Evolutionary conservation across 2,888 invertebrate genomes (phyloP), one percentile per base, ranked within the genome.

Genomic region (Scelioninae gen. 1): DNA sequence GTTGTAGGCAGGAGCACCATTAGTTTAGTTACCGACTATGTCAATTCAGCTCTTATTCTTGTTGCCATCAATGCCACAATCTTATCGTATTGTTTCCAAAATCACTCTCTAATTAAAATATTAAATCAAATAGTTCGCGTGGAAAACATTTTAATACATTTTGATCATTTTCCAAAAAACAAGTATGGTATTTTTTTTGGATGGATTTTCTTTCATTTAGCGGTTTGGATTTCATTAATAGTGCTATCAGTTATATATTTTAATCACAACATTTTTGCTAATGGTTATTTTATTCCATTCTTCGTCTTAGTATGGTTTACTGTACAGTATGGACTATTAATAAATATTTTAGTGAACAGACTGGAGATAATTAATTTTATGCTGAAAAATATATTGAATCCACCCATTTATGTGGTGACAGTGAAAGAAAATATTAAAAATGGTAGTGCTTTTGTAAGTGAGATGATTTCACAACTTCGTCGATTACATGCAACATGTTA

Each of bases 221-320:
- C 6, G 9, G 1, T 23, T 8, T 74, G 74, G 74, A 10, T 55
- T 0, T 7, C 62, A 6, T 2, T 62, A 38, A 0, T 62, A 1
- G 5, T 16, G 0, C 31, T 60, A n/a, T 62, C 72, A 9, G 15
- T 40, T 8, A 23, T 45, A 1, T 32, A 55, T n/a, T 63, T 45
- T 11, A 4, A 45, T 2, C 29, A 55, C 1, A 31, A 55, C 10
- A 15, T 55, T 11, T 62, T 72, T 6, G 11, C 34, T 3, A 65
- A 77, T 38, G 51, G 60, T 47, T 77, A 69, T 29, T 77, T 55
- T 40, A 40, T 77, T 34, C 77, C 77, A n/a, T 69, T 69, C 10
- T 77, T 69, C 13, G 47, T 69, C 5, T 3, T 62, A 7, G 7
- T 77, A 7, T 77, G 77, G 77, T 77, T 68, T 9, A 45, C 15